These are phyloP conservation scores for Macropodus opercularis DNA, from an alignment of 2,797 vertebrate genomes.

Conservation along the genomic window DNA sequence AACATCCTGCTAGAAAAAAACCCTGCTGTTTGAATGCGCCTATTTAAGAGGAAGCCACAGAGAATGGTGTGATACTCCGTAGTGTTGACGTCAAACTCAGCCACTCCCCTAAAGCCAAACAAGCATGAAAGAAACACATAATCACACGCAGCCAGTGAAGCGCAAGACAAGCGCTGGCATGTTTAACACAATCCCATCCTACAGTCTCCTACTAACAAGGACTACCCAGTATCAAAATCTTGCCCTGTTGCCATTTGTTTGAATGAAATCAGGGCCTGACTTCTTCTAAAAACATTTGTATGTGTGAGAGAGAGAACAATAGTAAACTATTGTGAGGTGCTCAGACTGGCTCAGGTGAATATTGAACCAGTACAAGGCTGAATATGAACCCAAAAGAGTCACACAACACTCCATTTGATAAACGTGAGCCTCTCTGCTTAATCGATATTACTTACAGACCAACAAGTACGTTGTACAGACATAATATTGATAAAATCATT, in stretches of 20 bases:
- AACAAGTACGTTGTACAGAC: too few species aligned
- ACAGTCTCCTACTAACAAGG: conserved; percentile 29
- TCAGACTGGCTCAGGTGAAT: conserved; percentile 31
- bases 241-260: conserved; percentile 32
- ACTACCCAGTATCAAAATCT: not conserved
- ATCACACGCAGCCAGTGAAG: not conserved
- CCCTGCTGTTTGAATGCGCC: conserved; percentile 33
- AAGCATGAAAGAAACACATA: conserved; percentile 28
- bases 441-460: too few species aligned
- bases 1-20: conserved; percentile 42
- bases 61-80: conserved; percentile 79
- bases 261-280: not conserved
- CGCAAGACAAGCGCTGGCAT: conserved; percentile 35
- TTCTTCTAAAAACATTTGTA: not conserved
- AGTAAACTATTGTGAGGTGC: conserved; percentile 24
- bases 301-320: not conserved
- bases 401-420: too few species aligned
- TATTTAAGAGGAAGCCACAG: conserved; percentile 68
- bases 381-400: too few species aligned
- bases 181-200: conserved; percentile 28
- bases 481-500: too few species aligned
- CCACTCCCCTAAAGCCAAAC: conserved; percentile 69
- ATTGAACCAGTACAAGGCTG: too few species aligned
- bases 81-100: conserved; percentile 72
- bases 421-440: too few species aligned